Evolutionary conservation across 2,797 vertebrate genomes (phyloP), one percentile per base, ranked within the genome.

Genomic region (Anas acuta): DNA sequence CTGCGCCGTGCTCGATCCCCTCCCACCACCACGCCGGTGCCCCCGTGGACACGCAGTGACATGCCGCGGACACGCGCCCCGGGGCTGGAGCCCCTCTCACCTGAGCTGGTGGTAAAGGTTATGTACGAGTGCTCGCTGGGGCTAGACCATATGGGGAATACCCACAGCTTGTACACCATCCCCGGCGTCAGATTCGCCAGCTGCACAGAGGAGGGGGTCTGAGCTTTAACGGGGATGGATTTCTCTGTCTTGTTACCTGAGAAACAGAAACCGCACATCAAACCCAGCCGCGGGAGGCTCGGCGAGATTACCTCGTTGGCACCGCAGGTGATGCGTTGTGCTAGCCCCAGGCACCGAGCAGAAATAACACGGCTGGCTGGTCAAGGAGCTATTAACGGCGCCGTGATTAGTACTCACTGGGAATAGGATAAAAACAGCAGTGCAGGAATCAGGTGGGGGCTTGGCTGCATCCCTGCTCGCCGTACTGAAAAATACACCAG

Each of bases 41-140:
- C 41, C 4, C 18, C 85, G 85, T 8, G 81, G 80, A 57, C 62
- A 96, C 71, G 96, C 72, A 57, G 95, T 25, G 91, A 83, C 90
- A 92, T 84, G 93, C 87, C 73, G 87, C 86, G 56, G 84, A 78
- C 80, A 93, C 92, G 93, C 91, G 62, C 47, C 86, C 96, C 96
- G 47, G 77, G 93, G 96, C 97, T 93, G 88, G 32, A 39, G 95
- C 96, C 97, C 97, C 70, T 98, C 99, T 99, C 99, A 99, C 99
- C 99, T 99, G 99, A 95, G 97, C 98, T 99, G 97, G 99, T 99
- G 97, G 99, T 98, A 98, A 99, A 99, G 98, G 97, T 98, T 98
- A 98, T 95, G 96, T 96, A 91, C 85, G 98, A 96, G 98, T 99
- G 99, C 97, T 98, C 99, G 98, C 99, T 90, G 97, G 97, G 98